Evolutionary conservation across 2,888 invertebrate genomes (phyloP).

Genomic region (Escarpia spicata): DNA sequence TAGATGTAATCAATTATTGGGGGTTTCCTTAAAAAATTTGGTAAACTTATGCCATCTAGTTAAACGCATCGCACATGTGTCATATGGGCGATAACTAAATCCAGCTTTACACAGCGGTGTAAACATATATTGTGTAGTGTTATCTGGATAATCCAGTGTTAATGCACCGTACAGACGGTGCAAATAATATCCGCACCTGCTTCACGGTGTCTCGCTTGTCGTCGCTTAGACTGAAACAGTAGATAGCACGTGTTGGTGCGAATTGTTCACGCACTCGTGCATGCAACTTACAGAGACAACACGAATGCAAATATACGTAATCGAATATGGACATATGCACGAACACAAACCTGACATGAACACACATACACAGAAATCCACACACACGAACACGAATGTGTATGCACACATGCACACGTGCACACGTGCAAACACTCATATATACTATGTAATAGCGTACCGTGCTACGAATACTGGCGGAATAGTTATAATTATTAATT

Average conservation of each 20-base stretch:
- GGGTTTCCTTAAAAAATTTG: neutral
- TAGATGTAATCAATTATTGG: neutral
- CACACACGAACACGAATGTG: neutral
- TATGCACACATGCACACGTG: neutral
- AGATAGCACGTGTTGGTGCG: neutral
- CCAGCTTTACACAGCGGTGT: neutral
- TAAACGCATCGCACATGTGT: neutral
- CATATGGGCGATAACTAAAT: neutral
- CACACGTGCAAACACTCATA: neutral
- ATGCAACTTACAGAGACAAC: neutral
- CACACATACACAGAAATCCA: neutral
- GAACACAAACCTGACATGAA: neutral
- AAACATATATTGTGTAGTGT: neutral
- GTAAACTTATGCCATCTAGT: neutral
- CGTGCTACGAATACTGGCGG: no score
- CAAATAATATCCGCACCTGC: neutral
- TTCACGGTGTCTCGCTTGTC: neutral
- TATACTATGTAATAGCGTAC: neutral
- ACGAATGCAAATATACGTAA: neutral
- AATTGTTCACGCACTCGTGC: neutral
- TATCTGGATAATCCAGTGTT: neutral
- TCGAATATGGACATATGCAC: neutral
- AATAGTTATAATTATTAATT: neutral
- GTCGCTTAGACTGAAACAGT: neutral
- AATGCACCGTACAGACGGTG: neutral